Evolutionary conservation across 2,888 invertebrate genomes (phyloP).

Genomic region (Lissonota sp.): DNA sequence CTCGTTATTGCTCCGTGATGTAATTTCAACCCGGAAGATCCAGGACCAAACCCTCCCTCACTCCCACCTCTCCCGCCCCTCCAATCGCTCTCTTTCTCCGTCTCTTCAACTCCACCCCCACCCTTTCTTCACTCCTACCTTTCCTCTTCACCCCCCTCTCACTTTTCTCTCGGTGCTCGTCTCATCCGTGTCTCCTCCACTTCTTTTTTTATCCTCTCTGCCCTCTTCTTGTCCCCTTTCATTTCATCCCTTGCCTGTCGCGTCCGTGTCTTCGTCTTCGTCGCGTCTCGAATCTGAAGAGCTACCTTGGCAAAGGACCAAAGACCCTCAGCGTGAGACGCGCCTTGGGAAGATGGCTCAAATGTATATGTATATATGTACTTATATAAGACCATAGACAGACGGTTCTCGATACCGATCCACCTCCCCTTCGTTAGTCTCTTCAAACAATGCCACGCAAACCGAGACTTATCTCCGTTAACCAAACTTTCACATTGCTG

Average conservation of each 20-base stretch:
- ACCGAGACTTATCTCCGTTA: conserved; percentile 54
- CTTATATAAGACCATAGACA: not conserved
- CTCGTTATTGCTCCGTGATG: conserved; percentile 75
- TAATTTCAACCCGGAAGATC: conserved; percentile 73
- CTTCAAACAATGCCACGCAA: conserved; percentile 59
- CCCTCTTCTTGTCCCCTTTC: conserved; percentile 16
- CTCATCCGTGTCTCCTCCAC: conserved; percentile 8
- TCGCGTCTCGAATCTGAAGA: conserved; percentile 42
- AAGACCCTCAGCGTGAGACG: conserved; percentile 21
- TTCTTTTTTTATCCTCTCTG: conserved; percentile 9
- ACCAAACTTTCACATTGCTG: conserved; percentile 46
- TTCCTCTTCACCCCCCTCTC: conserved; percentile 16
- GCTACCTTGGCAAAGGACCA: conserved; percentile 60
- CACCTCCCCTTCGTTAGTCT: conserved; percentile 63
- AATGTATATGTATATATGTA: conserved; percentile 19
- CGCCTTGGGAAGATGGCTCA: not conserved
- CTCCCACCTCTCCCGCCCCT: conserved; percentile 26
- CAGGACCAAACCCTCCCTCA: conserved; percentile 44
- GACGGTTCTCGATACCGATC: conserved; percentile 52
- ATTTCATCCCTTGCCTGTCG: conserved; percentile 29
- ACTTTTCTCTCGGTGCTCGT: conserved; percentile 14
- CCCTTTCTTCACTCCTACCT: conserved; percentile 17
- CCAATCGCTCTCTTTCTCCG: conserved; percentile 44
- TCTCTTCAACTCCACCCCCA: conserved; percentile 24
- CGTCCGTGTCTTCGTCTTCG: conserved; percentile 21